Conservation (phyloP, 2,888 invertebrate species). For the Mycalesis mineus region DNA sequence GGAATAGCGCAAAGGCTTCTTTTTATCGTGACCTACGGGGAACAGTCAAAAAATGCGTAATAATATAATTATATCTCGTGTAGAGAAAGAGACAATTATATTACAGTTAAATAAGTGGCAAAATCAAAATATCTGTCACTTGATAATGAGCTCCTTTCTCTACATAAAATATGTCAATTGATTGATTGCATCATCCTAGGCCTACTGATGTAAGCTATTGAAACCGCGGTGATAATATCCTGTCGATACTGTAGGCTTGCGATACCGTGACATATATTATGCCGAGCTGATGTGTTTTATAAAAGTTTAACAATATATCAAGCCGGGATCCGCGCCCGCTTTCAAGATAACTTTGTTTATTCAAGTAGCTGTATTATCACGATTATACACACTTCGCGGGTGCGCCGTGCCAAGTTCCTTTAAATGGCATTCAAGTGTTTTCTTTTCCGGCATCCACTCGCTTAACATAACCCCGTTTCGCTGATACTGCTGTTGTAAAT, state of each 20-base stretch:
- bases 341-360: slow-evolving; percentile 27
- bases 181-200: no score
- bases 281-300: slow-evolving; percentile 43
- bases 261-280: slow-evolving; percentile 29
- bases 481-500: slow-evolving; percentile 6
- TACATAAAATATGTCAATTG: no score
- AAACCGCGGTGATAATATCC: background rate
- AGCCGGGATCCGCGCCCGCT: slow-evolving; percentile 10
- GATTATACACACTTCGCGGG: slow-evolving; percentile 22
- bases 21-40: no score
- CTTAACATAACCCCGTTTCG: slow-evolving; percentile 21
- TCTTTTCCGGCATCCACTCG: slow-evolving; percentile 17
- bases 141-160: no score
- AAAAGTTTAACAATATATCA: slow-evolving; percentile 39
- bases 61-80: no score
- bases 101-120: no score
- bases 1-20: no score
- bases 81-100: no score
- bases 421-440: slow-evolving; percentile 24
- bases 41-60: no score
- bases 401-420: slow-evolving; percentile 25
- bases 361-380: slow-evolving; percentile 26
- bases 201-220: no score
- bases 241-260: background rate
- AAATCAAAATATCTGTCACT: no score